These are phyloP conservation scores for Ormia ochracea DNA, from an alignment of 2,888 invertebrate genomes.

Conservation along the genomic window DNA sequence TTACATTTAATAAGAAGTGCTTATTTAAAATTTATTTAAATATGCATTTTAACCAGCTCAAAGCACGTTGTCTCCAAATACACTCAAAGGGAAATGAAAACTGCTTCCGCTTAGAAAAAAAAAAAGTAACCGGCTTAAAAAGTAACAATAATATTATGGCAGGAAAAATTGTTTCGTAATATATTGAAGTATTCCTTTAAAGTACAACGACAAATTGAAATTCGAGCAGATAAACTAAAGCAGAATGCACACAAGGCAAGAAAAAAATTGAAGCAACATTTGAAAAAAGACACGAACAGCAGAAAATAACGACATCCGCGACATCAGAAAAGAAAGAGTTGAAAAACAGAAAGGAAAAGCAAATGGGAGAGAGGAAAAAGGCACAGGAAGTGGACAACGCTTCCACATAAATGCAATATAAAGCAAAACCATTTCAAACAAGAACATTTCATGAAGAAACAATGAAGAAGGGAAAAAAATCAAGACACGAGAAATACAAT, in stretches of 20 bases:
- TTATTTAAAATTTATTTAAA: constrained; percentile 55
- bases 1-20: constrained; percentile 35
- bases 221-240: constrained; percentile 55
- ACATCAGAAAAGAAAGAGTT: constrained; percentile 57
- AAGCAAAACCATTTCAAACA: constrained; percentile 46
- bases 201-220: constrained; percentile 59
- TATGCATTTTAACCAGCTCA: constrained; percentile 39
- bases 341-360: constrained; percentile 1
- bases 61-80: constrained; percentile 48
- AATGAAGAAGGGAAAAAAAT: constrained; percentile 32
- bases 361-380: background rate
- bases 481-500: constrained; percentile 42
- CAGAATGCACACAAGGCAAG: constrained; percentile 40
- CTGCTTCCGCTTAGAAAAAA: constrained; percentile 68
- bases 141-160: constrained; percentile 62
- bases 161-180: constrained; percentile 66
- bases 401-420: constrained; percentile 57
- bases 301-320: constrained; percentile 60
- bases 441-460: constrained; percentile 46
- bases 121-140: constrained; percentile 62
- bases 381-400: constrained; percentile 61
- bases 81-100: constrained; percentile 72
- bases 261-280: constrained; percentile 36
- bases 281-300: constrained; percentile 21
- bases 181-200: constrained; percentile 56